Conservation (phyloP, 2,797 vertebrate species). For the Crax fasciolata region DNA sequence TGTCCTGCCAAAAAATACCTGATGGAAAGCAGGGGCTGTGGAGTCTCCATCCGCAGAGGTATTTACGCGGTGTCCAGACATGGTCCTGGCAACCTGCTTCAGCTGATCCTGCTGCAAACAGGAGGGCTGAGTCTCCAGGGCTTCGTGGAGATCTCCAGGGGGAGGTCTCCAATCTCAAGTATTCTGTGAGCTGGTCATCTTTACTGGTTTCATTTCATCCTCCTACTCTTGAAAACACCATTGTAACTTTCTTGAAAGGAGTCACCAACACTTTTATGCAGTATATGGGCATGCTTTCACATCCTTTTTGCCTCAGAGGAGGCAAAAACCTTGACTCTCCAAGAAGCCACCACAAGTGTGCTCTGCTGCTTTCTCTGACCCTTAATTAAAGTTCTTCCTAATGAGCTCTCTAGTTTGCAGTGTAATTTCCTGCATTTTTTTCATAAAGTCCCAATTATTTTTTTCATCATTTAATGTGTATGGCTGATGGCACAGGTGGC, state of each 20-base stretch:
- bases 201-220: neutral
- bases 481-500: neutral
- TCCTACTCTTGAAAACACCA: neutral
- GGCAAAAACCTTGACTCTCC: neutral
- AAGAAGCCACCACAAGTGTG: neutral
- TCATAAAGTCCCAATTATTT: neutral
- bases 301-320: neutral
- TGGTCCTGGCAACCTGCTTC: neutral
- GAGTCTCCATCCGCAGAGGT: neutral
- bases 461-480: neutral
- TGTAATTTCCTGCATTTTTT: neutral
- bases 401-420: neutral
- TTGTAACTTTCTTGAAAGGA: neutral
- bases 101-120: neutral
- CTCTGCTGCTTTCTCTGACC: neutral
- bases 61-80: neutral
- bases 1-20: neutral
- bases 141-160: neutral
- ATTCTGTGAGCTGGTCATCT: neutral
- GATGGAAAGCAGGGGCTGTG: neutral
- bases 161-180: neutral
- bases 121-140: neutral
- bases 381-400: neutral
- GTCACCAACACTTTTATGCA: neutral
- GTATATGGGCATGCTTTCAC: neutral